phyloP scores from a whole-genome alignment of 2,888 invertebrate genomes.

The Thymelicus sylvestris region DNA sequence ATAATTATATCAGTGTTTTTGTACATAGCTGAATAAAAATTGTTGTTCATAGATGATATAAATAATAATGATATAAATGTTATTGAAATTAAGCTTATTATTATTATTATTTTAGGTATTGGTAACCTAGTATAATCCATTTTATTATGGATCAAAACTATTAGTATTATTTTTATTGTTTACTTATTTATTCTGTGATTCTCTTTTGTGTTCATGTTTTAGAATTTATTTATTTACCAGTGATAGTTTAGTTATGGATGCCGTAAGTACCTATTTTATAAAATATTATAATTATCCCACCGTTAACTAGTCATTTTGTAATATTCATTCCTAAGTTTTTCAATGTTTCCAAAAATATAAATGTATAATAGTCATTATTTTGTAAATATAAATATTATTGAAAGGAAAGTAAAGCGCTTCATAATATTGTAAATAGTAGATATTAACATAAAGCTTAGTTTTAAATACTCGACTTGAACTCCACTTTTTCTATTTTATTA shows the following conservation, averaged over 20 bases:
- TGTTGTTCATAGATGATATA: constrained; percentile 32
- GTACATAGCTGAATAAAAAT: constrained; percentile 46
- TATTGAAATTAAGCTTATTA: constrained; percentile 15
- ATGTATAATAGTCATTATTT: not conserved
- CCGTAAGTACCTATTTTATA: not conserved
- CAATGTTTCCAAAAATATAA: not conserved
- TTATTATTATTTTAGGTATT: constrained; percentile 3
- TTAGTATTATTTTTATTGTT: not conserved
- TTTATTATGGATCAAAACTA: too few species aligned
- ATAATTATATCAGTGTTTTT: constrained; percentile 48
- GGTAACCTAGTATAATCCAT: too few species aligned
- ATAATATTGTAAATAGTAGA: constrained; percentile 50
- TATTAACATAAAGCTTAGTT: not conserved
- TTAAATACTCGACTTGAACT: not conserved
- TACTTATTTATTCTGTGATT: not conserved
- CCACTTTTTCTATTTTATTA: not conserved
- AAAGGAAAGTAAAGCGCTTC: constrained; percentile 68
- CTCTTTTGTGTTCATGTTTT: too few species aligned
- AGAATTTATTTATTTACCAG: too few species aligned
- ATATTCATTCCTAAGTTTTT: not conserved
- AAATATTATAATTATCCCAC: not conserved
- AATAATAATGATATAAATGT: constrained; percentile 23
- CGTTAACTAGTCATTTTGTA: not conserved
- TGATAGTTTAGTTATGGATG: not conserved
- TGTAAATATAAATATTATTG: constrained; percentile 36